Evolutionary conservation across 2,888 invertebrate genomes (phyloP).

Genomic region (Alentia gelatinosa): DNA sequence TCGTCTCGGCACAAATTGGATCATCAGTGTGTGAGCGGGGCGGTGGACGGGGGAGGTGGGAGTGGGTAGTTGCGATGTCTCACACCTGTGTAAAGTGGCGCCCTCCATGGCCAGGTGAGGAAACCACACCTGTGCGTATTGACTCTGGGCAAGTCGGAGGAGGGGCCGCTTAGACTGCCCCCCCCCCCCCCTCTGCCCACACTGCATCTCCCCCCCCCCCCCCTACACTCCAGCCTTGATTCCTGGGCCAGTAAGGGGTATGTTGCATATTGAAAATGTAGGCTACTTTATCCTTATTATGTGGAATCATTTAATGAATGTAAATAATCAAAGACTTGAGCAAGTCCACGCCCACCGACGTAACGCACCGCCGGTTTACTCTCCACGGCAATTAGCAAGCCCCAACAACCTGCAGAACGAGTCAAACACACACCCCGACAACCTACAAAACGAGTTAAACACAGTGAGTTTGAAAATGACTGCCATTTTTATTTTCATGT

Average conservation of each 20-base stretch:
- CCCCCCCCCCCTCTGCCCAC: not conserved
- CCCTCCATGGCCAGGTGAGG: not conserved
- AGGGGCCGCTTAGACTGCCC: too few species aligned
- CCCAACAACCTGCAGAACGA: not conserved
- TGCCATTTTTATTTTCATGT: too few species aligned
- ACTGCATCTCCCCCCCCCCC: not conserved
- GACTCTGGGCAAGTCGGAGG: not conserved
- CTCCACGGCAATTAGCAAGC: not conserved
- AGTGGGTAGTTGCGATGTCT: not conserved
- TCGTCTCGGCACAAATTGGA: not conserved
- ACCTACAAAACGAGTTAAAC: not conserved
- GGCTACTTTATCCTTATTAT: too few species aligned
- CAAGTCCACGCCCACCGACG: not conserved
- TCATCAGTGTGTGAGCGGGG: not conserved
- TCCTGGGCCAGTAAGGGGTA: too few species aligned
- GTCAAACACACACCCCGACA: not conserved
- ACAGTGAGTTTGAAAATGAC: too few species aligned
- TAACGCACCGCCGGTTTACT: not conserved
- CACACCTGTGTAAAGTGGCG: not conserved
- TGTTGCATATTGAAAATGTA: too few species aligned
- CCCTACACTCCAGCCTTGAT: too few species aligned
- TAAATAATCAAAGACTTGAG: too few species aligned
- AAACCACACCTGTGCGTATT: not conserved
- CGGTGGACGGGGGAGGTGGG: not conserved
- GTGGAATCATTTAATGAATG: too few species aligned